phyloP scores from a whole-genome alignment of 2,797 vertebrate species.

The Phoebastria nigripes region DNA sequence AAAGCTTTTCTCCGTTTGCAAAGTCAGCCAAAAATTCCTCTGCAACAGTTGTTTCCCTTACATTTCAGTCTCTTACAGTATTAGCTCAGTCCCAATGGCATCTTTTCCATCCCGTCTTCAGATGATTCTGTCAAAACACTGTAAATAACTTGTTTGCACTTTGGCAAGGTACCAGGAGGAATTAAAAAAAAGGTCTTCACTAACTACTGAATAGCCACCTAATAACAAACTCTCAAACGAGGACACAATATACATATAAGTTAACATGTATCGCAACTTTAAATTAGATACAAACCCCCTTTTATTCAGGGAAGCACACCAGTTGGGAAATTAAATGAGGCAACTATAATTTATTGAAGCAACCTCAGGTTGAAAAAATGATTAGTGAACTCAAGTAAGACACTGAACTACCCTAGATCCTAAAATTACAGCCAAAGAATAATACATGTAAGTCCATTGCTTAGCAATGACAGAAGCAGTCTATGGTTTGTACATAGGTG shows the following conservation, averaged over 20 bases:
- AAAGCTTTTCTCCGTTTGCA: slow-evolving; percentile 10
- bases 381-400: background rate
- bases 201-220: background rate
- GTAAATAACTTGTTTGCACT: slow-evolving; percentile 45
- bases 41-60: slow-evolving; percentile 31
- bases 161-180: slow-evolving; percentile 14
- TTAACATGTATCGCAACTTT: background rate
- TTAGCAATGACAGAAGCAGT: background rate
- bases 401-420: background rate
- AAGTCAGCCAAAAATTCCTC: slow-evolving; percentile 34
- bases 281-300: background rate
- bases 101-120: slow-evolving; percentile 29
- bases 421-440: background rate
- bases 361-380: background rate
- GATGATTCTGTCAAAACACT: slow-evolving; percentile 58
- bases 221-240: background rate
- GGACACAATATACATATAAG: accelerated
- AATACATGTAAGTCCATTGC: background rate
- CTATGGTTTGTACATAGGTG: background rate
- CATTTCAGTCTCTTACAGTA: slow-evolving; percentile 26
- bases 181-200: background rate
- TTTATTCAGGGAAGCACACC: background rate
- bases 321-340: background rate
- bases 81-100: slow-evolving; percentile 57
- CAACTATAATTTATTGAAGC: background rate